Percentiles rank a stretch among this genome's conserved stretches.
phyloP scores from a whole-genome alignment of 1,140 invertebrate species.

The Platyscapa corneri region DNA sequence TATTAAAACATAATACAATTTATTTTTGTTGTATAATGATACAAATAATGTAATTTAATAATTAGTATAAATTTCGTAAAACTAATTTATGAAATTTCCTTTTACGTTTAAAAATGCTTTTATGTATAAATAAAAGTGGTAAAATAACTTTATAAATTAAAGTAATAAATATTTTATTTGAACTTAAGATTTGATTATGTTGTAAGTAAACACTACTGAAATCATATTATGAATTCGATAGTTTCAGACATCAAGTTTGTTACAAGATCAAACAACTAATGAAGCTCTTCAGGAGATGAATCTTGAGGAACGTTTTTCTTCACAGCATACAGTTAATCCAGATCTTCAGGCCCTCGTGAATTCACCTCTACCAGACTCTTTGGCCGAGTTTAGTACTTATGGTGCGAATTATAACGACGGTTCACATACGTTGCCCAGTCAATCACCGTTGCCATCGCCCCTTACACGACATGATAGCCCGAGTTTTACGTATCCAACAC shows the following conservation, averaged over 20 bases:
- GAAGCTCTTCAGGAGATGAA: slow-evolving; percentile 82
- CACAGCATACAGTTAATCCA: slow-evolving; percentile 80
- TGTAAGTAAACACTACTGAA: neutral
- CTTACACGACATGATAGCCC: slow-evolving; percentile 78
- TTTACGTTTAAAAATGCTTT: too few species aligned
- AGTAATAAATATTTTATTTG: neutral
- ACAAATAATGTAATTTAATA: too few species aligned
- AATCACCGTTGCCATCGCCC: slow-evolving; percentile 81
- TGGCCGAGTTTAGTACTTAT: slow-evolving; percentile 87
- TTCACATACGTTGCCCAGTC: slow-evolving; percentile 74
- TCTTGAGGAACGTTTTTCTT: slow-evolving; percentile 78
- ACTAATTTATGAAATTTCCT: too few species aligned
- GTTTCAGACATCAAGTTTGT: slow-evolving; percentile 75
- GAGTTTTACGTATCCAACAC: slow-evolving; percentile 86
- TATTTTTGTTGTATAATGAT: too few species aligned
- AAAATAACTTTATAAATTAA: too few species aligned
- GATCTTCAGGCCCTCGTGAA: slow-evolving; percentile 83
- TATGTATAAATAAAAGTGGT: too few species aligned
- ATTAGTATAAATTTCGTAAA: too few species aligned
- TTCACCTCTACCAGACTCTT: slow-evolving; percentile 83
- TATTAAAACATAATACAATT: too few species aligned
- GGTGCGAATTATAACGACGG: slow-evolving; percentile 74
- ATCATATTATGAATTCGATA: slow-evolving; percentile 60
- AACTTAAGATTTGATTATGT: neutral
- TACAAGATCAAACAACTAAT: slow-evolving; percentile 77